These are phyloP conservation scores for Sardinella longiceps DNA, from an alignment of 2,797 vertebrate species.

Conservation along the genomic window DNA sequence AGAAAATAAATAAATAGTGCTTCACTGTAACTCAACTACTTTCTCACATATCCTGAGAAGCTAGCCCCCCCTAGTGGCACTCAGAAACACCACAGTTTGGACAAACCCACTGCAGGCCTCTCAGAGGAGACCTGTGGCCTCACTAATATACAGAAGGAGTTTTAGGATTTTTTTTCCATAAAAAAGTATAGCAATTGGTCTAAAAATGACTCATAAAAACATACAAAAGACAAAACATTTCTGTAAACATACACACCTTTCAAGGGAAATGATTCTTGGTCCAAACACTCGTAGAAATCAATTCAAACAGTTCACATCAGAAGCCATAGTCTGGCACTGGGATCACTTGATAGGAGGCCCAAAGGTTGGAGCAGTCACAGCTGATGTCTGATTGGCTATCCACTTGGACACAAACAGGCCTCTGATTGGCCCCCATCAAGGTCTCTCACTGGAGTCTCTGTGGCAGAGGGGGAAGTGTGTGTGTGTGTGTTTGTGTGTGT, in stretches of 20 bases:
- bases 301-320: not conserved
- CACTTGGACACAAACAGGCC: not conserved
- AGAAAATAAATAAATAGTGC: not conserved
- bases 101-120: not conserved
- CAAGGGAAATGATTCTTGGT: constrained; percentile 29
- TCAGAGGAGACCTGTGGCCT: not conserved
- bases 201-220: constrained; percentile 26
- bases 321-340: not conserved
- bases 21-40: not conserved
- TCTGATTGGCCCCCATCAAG: not conserved
- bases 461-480: not conserved
- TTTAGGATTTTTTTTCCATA: not conserved
- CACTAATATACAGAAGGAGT: not conserved
- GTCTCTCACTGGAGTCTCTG: not conserved
- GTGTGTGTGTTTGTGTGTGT: not conserved
- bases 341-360: not conserved
- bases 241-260: constrained; percentile 31
- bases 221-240: constrained; percentile 35
- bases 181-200: not conserved
- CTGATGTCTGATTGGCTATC: not conserved
- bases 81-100: not conserved
- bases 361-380: not conserved
- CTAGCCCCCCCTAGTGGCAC: not conserved
- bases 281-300: not conserved
- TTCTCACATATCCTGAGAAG: not conserved